Percentiles rank a stretch among this genome's conserved stretches.
These are phyloP conservation scores for Spheniscus humboldti DNA, from an alignment of 2,797 vertebrate genomes.

Conservation along the genomic window DNA sequence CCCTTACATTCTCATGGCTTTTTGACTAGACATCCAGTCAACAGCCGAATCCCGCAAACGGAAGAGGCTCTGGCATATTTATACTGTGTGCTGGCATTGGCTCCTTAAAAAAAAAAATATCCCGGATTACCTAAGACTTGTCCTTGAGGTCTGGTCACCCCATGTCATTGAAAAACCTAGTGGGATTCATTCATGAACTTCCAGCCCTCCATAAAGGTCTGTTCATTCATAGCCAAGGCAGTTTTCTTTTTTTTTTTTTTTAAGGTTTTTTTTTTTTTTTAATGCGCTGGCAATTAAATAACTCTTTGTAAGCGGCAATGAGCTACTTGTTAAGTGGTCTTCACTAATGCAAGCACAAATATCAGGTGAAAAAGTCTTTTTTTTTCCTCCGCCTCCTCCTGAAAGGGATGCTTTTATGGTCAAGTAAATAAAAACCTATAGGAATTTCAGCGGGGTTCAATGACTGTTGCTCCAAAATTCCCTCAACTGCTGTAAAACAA, in stretches of 20 bases:
- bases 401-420: slow-evolving; percentile 36
- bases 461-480: slow-evolving; percentile 22
- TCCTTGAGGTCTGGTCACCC: slow-evolving; percentile 56
- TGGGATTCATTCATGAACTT: slow-evolving; percentile 68
- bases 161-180: slow-evolving; percentile 38
- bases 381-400: not conserved
- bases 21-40: slow-evolving; percentile 57
- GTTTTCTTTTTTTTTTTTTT: not conserved
- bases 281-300: slow-evolving; percentile 43
- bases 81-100: slow-evolving; percentile 30
- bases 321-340: slow-evolving; percentile 38
- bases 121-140: slow-evolving; percentile 30
- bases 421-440: not conserved
- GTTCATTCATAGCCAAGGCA: slow-evolving; percentile 63
- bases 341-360: slow-evolving; percentile 13
- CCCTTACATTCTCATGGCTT: slow-evolving; percentile 22
- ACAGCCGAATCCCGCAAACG: not conserved
- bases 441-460: slow-evolving; percentile 23
- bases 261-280: not conserved
- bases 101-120: not conserved
- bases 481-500: slow-evolving; percentile 35
- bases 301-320: slow-evolving; percentile 34
- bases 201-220: slow-evolving; percentile 57
- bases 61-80: slow-evolving; percentile 61
- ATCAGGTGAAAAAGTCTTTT: not conserved